Evolutionary conservation across 2,888 invertebrate genomes (phyloP), one percentile per base, ranked within the genome.

Genomic region (Aelia acuminata): DNA sequence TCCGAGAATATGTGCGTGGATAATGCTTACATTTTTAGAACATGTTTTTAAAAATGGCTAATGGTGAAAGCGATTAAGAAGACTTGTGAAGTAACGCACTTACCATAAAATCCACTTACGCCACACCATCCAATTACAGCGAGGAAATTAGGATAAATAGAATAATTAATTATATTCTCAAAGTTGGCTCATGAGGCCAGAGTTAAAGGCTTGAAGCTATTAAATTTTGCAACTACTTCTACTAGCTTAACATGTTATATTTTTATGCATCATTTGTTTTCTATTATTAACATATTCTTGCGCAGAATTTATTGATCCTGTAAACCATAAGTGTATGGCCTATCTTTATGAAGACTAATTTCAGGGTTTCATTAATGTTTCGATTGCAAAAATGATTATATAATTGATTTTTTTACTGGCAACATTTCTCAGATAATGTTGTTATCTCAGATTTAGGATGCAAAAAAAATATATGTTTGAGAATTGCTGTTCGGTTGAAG

Each of bases 91-190:
- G 80, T 80, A 43, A 47, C 80, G 80, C 47, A 80, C 80, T 80
- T 80, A 47, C 43, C 80, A 80, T 80, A 80, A 80, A 80, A 80
- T 43, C 80, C 80, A 80, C 80, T 80, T 80, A 80, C n/a, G 11
- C 80, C 39, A 80, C 80, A 43, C 43, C n/a, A 80, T 80, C 80
- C 80, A 80, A 80, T 80, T 80, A 80, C 43, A 43, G 43, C n/a
- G 43, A 80, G 43, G 80, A 80, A 80, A 80, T 80, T 80, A 80
- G 80, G 80, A 80, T 43, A 80, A 80, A 80, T 80, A 80, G 80
- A 39, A 47, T 80, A 47, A 80, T 80, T 80, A 80, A 80, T 80
- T 80, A 80, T n/a, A n/a, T 47, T 80, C 10, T 22, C 43, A 80
- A 80, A 80, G n/a, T 80, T 80, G 43, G 39, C 80, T 22, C 43